Percentiles rank a stretch among this genome's conserved stretches.
These are phyloP conservation scores for Apocrypta bakeri DNA, from an alignment of 1,140 invertebrate genomes.

Conservation along the genomic window DNA sequence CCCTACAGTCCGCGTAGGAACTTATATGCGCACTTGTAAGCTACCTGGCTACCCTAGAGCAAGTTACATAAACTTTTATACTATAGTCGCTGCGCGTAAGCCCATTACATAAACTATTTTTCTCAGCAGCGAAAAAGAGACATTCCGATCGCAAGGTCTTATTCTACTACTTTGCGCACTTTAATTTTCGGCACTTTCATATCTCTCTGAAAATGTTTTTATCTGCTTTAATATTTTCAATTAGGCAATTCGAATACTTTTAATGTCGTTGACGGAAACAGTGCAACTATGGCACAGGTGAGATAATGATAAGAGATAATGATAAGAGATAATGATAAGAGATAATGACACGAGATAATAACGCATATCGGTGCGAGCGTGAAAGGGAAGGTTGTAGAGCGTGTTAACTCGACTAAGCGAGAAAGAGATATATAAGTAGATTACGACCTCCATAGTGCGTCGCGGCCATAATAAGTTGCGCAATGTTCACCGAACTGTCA, in stretches of 20 bases:
- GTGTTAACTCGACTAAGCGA: not conserved
- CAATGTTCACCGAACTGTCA: not conserved
- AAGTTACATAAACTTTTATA: not conserved
- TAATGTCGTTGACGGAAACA: too few species aligned
- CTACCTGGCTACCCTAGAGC: not conserved
- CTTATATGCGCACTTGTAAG: not conserved
- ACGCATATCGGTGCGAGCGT: conserved; percentile 23
- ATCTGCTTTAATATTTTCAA: too few species aligned
- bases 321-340: too few species aligned
- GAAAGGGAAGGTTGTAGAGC: conserved; percentile 23
- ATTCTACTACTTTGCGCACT: not conserved
- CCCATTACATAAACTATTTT: conserved; percentile 25
- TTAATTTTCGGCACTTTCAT: not conserved
- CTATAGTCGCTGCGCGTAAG: not conserved
- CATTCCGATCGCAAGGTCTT: not conserved
- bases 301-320: too few species aligned
- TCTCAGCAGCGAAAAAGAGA: not conserved
- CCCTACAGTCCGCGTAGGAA: not conserved
- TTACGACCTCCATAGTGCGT: not conserved
- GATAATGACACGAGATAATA: too few species aligned
- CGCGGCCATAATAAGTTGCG: conserved; percentile 1
- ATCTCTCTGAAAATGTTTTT: too few species aligned
- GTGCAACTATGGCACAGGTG: too few species aligned
- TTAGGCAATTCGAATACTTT: too few species aligned
- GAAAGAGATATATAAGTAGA: conserved; percentile 10